Conservation (phyloP, 2,888 invertebrate species). For the Drosophila gaucha region DNA sequence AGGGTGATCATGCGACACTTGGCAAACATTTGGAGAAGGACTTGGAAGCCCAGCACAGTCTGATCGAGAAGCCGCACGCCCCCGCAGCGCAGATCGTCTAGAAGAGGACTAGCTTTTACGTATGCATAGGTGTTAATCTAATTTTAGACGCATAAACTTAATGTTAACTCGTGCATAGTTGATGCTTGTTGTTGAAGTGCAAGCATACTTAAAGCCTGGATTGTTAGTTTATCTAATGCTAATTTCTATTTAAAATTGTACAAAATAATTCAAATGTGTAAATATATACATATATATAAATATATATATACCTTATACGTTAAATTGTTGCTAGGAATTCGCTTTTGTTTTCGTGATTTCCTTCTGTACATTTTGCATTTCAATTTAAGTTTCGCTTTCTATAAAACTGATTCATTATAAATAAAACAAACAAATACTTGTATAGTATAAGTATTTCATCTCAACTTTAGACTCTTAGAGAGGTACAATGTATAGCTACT, state of each 20-base stretch:
- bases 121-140: conserved; percentile 59
- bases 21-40: conserved; percentile 60
- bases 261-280: conserved; percentile 35
- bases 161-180: conserved; percentile 39
- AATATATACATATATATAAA: conserved; percentile 1
- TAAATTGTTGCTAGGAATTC: conserved; percentile 11
- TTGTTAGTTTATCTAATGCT: conserved; percentile 1
- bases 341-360: conserved; percentile 34
- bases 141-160: conserved; percentile 60
- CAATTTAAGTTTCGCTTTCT: conserved; percentile 48
- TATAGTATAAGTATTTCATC: not conserved
- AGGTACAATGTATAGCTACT: not conserved
- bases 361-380: conserved; percentile 31
- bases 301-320: not conserved
- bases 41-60: conserved; percentile 75
- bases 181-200: conserved; percentile 26
- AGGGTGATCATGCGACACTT: conserved; percentile 54
- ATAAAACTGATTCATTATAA: conserved; percentile 36
- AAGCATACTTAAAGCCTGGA: conserved; percentile 51
- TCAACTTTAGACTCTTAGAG: conserved; percentile 1
- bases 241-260: conserved; percentile 36
- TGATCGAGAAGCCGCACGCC: conserved; percentile 71
- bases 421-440: conserved; percentile 27
- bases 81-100: conserved; percentile 68
- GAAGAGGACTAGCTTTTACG: conserved; percentile 26